These are phyloP conservation scores for Atherinosoma microstoma DNA, from an alignment of 2,797 vertebrate genomes.

Conservation along the genomic window DNA sequence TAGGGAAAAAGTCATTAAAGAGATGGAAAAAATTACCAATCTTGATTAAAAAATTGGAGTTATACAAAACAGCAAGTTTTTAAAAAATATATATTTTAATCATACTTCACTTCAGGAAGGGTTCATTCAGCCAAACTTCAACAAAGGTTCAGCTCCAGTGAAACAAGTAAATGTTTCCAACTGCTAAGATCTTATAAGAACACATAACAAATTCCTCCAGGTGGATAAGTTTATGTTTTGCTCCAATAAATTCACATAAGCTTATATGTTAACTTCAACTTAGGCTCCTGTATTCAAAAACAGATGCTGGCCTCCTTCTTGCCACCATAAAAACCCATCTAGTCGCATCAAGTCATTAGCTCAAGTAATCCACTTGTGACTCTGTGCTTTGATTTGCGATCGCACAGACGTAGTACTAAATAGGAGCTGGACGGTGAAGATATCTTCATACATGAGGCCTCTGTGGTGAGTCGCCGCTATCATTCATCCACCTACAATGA, in stretches of 20 bases:
- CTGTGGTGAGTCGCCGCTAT: background rate
- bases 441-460: slow-evolving; percentile 32
- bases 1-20: too few relatives aligned
- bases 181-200: background rate
- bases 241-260: background rate
- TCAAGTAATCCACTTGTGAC: slow-evolving; percentile 78
- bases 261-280: slow-evolving; percentile 3
- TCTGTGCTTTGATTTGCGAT: slow-evolving; percentile 64
- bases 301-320: slow-evolving; percentile 10
- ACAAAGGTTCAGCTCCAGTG: background rate
- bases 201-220: background rate
- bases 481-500: slow-evolving; percentile 34
- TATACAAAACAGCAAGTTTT: background rate
- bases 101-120: background rate
- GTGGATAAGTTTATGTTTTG: background rate
- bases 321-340: slow-evolving; percentile 57
- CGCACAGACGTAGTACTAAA: slow-evolving; percentile 55
- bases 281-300: slow-evolving; percentile 15
- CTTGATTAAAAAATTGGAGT: background rate
- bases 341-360: slow-evolving; percentile 82
- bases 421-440: slow-evolving; percentile 18
- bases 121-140: background rate
- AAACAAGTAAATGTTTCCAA: background rate
- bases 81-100: too few relatives aligned
- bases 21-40: too few relatives aligned